These are phyloP conservation scores for Phataginus tetradactyla DNA, from an alignment of 2,797 vertebrate species.

Conservation along the genomic window DNA sequence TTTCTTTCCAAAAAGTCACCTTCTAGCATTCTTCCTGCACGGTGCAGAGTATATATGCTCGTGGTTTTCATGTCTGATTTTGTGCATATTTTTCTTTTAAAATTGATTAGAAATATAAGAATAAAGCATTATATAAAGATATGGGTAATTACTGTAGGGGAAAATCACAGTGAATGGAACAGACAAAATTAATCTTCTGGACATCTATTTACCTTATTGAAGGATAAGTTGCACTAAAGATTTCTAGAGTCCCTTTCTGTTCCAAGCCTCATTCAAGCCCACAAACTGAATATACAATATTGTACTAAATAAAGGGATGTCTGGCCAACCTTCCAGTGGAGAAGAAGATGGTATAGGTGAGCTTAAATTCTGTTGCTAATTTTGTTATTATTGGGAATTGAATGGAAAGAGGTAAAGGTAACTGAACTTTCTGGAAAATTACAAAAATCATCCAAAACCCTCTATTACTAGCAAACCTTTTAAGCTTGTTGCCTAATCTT, in stretches of 20 bases:
- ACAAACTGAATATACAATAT: not conserved
- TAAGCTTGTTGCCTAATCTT: not conserved
- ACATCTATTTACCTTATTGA: not conserved
- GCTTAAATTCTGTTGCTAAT: constrained; percentile 35
- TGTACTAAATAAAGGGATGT: not conserved
- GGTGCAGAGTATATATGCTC: not conserved
- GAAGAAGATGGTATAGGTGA: not conserved
- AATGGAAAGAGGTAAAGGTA: not conserved
- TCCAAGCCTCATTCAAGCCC: not conserved
- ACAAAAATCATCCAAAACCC: not conserved
- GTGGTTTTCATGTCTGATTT: constrained; percentile 38
- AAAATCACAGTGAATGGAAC: not conserved
- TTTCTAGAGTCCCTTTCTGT: not conserved
- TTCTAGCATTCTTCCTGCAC: not conserved
- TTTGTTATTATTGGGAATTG: constrained; percentile 32
- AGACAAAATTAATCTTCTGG: not conserved
- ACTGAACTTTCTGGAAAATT: constrained; percentile 1
- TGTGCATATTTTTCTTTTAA: constrained; percentile 4
- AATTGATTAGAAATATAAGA: constrained; percentile 34
- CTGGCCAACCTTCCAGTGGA: not conserved
- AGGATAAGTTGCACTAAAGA: not conserved
- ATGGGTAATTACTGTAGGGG: not conserved
- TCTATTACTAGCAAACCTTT: not conserved
- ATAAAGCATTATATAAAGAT: constrained; percentile 26
- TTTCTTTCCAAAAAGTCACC: not conserved